These are phyloP conservation scores for Pollenia labialis DNA, from an alignment of 2,888 invertebrate species.

Conservation along the genomic window DNA sequence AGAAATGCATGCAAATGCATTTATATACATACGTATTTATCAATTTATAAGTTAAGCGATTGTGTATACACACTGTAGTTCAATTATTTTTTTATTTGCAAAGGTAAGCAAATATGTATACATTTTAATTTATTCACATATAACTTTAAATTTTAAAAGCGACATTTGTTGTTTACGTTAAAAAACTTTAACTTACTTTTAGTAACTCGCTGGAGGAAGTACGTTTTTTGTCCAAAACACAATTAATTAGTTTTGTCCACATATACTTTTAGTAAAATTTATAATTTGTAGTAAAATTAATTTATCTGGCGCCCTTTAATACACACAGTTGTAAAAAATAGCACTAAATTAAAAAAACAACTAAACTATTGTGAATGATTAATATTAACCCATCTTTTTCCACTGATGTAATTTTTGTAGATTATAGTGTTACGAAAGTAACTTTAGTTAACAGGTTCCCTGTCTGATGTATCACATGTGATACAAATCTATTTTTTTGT, in stretches of 20 bases:
- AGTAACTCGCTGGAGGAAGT: not conserved
- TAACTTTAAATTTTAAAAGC: too few relatives aligned
- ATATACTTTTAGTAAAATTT: not conserved
- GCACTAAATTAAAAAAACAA: not conserved
- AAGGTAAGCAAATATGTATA: conserved; percentile 24
- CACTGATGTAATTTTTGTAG: not conserved
- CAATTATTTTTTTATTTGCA: conserved; percentile 27
- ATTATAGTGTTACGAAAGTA: too few relatives aligned
- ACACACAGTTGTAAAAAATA: conserved; percentile 36
- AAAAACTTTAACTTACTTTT: not conserved
- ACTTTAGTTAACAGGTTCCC: too few relatives aligned
- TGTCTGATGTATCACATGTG: too few relatives aligned
- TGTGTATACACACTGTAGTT: not conserved
- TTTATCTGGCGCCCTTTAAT: conserved; percentile 17
- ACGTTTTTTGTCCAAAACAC: not conserved
- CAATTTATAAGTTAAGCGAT: not conserved
- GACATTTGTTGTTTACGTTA: too few relatives aligned
- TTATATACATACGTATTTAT: not conserved
- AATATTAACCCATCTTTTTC: not conserved
- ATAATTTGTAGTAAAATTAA: not conserved
- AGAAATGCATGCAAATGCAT: not conserved
- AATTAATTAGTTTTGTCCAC: conserved; percentile 4
- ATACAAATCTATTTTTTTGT: too few relatives aligned
- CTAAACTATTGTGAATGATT: conserved; percentile 1
- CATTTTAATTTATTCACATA: not conserved